These are phyloP conservation scores for Hedychridium roseum DNA, from an alignment of 2,888 invertebrate species.

Conservation along the genomic window DNA sequence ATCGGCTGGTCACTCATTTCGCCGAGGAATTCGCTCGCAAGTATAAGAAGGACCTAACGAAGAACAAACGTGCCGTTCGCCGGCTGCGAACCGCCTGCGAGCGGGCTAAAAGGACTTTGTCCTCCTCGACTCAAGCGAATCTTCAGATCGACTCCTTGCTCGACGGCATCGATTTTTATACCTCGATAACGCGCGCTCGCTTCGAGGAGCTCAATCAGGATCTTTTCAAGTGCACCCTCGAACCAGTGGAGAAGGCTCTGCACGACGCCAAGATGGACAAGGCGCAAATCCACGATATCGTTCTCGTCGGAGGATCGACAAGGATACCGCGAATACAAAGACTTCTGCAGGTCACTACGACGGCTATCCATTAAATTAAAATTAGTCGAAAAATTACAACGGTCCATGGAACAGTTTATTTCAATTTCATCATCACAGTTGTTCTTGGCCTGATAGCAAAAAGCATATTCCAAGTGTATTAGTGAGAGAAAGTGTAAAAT, in stretches of 20 bases:
- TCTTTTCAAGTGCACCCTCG: slow-evolving; percentile 79
- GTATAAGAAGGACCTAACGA: slow-evolving; percentile 73
- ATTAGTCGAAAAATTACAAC: too few species aligned
- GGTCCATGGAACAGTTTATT: too few species aligned
- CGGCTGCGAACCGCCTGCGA: slow-evolving; percentile 88
- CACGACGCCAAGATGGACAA: slow-evolving; percentile 87
- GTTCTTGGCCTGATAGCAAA: too few species aligned
- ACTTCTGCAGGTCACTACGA: slow-evolving; percentile 69
- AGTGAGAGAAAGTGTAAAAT: neutral
- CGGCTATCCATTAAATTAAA: too few species aligned
- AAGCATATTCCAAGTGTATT: neutral
- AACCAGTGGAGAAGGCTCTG: slow-evolving; percentile 86
- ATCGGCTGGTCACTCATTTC: slow-evolving; percentile 80
- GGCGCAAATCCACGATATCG: slow-evolving; percentile 79
- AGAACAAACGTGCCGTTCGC: slow-evolving; percentile 72
- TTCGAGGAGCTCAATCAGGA: slow-evolving; percentile 93
- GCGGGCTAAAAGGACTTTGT: slow-evolving; percentile 79
- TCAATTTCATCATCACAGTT: too few species aligned
- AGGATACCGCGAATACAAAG: slow-evolving; percentile 92
- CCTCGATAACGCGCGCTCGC: slow-evolving; percentile 81
- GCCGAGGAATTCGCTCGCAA: slow-evolving; percentile 81
- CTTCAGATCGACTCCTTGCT: slow-evolving; percentile 90
- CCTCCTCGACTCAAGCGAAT: slow-evolving; percentile 79
- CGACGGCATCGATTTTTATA: slow-evolving; percentile 91
- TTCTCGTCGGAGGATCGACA: slow-evolving; percentile 89